phyloP scores from a whole-genome alignment of 2,113 vertebrate genomes.

The Halichoeres trimaculatus region DNA sequence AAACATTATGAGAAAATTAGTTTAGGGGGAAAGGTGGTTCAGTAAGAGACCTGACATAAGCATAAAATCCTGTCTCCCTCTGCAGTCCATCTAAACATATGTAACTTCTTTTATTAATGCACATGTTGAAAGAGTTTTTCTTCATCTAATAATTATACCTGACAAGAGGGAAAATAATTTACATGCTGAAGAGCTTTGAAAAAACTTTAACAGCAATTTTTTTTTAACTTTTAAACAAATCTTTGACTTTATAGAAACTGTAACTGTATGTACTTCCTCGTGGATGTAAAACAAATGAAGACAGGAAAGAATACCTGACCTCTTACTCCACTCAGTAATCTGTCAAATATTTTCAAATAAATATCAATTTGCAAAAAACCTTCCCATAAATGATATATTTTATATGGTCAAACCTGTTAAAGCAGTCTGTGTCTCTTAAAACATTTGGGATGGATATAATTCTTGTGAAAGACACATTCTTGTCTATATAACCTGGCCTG shows the following conservation, averaged over 20 bases:
- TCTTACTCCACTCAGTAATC: neutral
- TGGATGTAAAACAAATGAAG: neutral
- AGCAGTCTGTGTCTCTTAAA: neutral
- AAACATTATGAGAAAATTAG: neutral
- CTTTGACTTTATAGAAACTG: neutral
- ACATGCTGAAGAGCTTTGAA: no score
- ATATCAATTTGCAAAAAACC: neutral
- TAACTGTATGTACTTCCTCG: neutral
- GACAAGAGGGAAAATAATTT: no score
- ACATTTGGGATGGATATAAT: neutral
- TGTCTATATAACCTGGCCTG: constrained; percentile 7
- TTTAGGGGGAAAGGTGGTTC: neutral
- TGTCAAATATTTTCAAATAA: neutral
- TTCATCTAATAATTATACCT: no score
- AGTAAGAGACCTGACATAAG: neutral
- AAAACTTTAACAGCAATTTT: no score
- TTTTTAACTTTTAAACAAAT: no score
- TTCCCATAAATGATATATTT: neutral
- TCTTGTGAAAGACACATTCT: constrained; percentile 11
- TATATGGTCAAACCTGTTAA: neutral
- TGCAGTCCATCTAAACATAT: no score
- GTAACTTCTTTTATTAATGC: no score
- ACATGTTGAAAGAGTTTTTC: no score
- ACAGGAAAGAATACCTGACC: neutral
- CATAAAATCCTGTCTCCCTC: no score